Evolutionary conservation across 2,888 invertebrate species (phyloP).

Genomic region (Aphrophora alni): DNA sequence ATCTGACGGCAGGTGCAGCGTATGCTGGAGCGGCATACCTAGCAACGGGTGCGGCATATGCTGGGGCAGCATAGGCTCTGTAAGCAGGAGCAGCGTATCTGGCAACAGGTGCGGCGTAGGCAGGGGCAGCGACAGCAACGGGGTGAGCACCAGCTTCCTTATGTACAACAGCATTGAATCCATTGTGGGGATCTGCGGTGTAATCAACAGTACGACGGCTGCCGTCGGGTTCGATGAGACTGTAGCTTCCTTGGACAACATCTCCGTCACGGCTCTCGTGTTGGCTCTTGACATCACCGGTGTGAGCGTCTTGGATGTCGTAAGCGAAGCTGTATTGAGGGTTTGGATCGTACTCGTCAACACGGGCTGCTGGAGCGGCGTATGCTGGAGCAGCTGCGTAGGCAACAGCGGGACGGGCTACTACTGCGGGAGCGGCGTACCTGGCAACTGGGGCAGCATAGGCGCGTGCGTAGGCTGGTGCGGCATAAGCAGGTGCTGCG

Average conservation of each 20-base stretch:
- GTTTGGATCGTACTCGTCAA: background rate
- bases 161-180: background rate
- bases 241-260: background rate
- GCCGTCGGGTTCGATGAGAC: background rate
- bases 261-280: background rate
- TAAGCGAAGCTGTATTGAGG: background rate
- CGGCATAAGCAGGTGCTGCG: slow-evolving; percentile 27
- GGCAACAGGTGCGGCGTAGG: slow-evolving; percentile 25
- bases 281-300: background rate
- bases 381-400: slow-evolving; percentile 28
- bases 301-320: background rate
- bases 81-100: slow-evolving; percentile 27
- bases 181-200: background rate
- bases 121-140: background rate
- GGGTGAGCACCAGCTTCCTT: slow-evolving; percentile 3
- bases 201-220: background rate
- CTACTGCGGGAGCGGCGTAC: slow-evolving; percentile 23
- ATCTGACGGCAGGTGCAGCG: no score
- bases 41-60: background rate
- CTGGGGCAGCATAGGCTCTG: slow-evolving; percentile 32
- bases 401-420: slow-evolving; percentile 30
- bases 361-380: slow-evolving; percentile 29
- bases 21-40: background rate
- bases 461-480: slow-evolving; percentile 35
- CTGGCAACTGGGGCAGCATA: slow-evolving; percentile 14